A percentile compares a stretch with the other conserved stretches of the same genome.
phyloP scores from a whole-genome alignment of 2,888 invertebrate genomes.

The Acanthosoma haemorrhoidale region DNA sequence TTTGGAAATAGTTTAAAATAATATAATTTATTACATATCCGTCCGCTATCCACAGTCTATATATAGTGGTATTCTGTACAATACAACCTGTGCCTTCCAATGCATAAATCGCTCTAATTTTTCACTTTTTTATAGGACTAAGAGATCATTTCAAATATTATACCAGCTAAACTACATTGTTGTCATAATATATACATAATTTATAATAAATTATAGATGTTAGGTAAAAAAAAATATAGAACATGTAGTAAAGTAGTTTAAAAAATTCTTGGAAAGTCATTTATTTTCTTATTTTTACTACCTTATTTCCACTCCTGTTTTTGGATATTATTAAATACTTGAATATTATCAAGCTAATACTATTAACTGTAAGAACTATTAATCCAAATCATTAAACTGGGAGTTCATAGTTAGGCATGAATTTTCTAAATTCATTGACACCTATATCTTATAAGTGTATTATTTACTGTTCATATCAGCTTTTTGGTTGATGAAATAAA shows the following conservation, averaged over 20 bases:
- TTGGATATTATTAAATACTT: no score
- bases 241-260: conserved; percentile 22
- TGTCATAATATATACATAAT: conserved; percentile 29
- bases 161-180: conserved; percentile 26
- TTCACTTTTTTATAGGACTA: conserved; percentile 29
- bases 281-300: not conserved
- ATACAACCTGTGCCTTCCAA: conserved; percentile 30
- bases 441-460: no score
- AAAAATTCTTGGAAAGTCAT: conserved; percentile 23
- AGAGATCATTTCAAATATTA: conserved; percentile 26
- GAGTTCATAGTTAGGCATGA: no score
- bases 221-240: conserved; percentile 20
- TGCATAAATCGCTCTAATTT: conserved; percentile 28
- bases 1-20: conserved; percentile 23
- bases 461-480: no score
- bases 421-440: no score
- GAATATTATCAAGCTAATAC: no score
- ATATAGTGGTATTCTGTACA: conserved; percentile 29
- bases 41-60: conserved; percentile 29
- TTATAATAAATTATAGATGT: conserved; percentile 23
- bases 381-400: no score
- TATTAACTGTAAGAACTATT: no score
- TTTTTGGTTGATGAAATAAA: no score
- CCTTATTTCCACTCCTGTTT: not conserved
- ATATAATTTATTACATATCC: conserved; percentile 27